Conservation (phyloP, 2,797 vertebrate species). For the Artibeus jamaicensis region DNA sequence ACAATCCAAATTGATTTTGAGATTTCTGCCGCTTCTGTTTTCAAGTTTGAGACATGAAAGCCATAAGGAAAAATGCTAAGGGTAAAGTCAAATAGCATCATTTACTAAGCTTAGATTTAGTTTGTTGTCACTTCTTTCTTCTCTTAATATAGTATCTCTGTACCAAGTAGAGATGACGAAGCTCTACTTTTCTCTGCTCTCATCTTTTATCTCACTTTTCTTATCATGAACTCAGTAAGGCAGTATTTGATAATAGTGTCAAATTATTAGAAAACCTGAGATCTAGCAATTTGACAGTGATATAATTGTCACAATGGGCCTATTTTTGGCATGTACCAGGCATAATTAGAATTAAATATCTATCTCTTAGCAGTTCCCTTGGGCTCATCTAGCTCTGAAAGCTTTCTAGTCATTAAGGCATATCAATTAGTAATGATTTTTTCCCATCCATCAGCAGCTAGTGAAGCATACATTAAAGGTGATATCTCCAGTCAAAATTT, state of each 20-base stretch:
- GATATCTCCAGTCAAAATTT: constrained; percentile 77
- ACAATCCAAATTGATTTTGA: neutral
- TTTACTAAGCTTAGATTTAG: constrained; percentile 47
- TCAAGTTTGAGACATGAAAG: constrained; percentile 46
- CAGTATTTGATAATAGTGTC: constrained; percentile 74
- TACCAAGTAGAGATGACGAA: constrained; percentile 62
- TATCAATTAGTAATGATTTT: constrained; percentile 86
- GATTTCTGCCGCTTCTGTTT: neutral
- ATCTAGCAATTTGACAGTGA: constrained; percentile 80
- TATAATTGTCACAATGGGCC: constrained; percentile 79
- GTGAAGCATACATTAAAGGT: constrained; percentile 80
- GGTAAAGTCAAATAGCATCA: constrained; percentile 49
- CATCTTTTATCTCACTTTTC: constrained; percentile 65
- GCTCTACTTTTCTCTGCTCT: constrained; percentile 42
- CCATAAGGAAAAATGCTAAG: neutral
- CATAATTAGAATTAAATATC: constrained; percentile 86
- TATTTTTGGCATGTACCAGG: constrained; percentile 78
- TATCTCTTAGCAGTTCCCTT: constrained; percentile 81
- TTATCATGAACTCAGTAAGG: constrained; percentile 72
- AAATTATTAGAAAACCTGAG: constrained; percentile 79
- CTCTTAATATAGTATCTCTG: constrained; percentile 29
- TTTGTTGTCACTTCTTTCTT: neutral
- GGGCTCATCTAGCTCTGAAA: constrained; percentile 79
- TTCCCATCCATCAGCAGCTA: constrained; percentile 75
- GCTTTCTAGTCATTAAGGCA: constrained; percentile 84